A percentile compares a stretch with the other conserved stretches of the same genome.
phyloP scores from a whole-genome alignment of 2,888 invertebrate species.

The Sarcophaga rosellei region DNA sequence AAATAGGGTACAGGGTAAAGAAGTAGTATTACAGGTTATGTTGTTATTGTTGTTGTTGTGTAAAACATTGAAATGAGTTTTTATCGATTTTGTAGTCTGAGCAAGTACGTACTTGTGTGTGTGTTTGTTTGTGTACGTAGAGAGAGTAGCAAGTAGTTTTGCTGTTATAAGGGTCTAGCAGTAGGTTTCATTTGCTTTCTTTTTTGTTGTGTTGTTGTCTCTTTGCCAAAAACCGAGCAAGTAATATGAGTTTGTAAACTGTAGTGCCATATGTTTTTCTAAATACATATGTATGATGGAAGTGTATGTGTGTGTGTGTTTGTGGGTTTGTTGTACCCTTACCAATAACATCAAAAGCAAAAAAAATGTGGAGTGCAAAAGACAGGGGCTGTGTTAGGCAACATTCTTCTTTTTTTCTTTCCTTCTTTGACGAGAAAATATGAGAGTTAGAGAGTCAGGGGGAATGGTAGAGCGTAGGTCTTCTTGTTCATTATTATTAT shows the following conservation, averaged over 20 bases:
- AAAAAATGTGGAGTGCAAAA: conserved; percentile 49
- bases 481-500: neutral
- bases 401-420: neutral
- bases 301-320: neutral
- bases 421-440: conserved; percentile 22
- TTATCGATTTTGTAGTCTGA: conserved; percentile 66
- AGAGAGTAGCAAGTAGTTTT: too few relatives aligned
- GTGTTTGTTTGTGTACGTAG: neutral
- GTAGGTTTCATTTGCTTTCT: too few relatives aligned
- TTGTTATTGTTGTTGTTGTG: neutral
- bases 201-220: neutral
- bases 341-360: conserved; percentile 29
- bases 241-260: neutral
- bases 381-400: conserved; percentile 53
- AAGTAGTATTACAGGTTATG: conserved; percentile 54
- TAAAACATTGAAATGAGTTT: conserved; percentile 70
- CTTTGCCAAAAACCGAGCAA: neutral
- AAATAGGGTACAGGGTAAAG: conserved; percentile 15
- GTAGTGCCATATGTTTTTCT: neutral
- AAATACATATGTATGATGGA: neutral
- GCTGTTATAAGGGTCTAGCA: too few relatives aligned
- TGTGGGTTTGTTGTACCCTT: conserved; percentile 14
- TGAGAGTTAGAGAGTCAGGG: neutral
- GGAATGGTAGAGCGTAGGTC: neutral
- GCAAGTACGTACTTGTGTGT: neutral